Evolutionary conservation across 1,140 invertebrate species (phyloP), one percentile per base, ranked within the genome.

Genomic region (Drosophila equinoxialis): DNA sequence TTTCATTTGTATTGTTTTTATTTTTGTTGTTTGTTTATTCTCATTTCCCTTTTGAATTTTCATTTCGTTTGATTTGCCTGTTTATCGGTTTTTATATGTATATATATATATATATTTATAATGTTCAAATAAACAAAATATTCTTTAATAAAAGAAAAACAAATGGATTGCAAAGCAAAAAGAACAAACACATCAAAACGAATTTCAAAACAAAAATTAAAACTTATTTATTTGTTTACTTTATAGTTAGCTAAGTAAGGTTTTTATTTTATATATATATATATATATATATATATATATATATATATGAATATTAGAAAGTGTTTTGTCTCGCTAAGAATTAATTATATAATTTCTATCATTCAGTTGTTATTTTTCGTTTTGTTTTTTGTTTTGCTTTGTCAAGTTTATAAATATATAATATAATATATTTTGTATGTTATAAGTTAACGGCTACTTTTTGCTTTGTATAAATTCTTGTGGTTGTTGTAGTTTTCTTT

Each of bases 381-480:
- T 63, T 20, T 45, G 37, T 64, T 17, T 17, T 17, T 20, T 45
- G 37, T 69, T 69, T 75, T 75, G 60, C 75, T 23, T 10, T 51
- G 8, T 51, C 23, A 51, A 23, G 45, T 51, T 70, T 77, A 76
- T 68, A 54, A 54, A 63, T 63, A 48, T 62, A 68, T 74, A 42
- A 35, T 71, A 59, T 75, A 75, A 75, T 75, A 75, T 39, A 75
- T 75, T 75, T 77, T 63, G 71, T 75, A 77, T 73, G 68, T 65
- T 70, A 68, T 85, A 76, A 63, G 68, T 81, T 86, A 81, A 85
- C 80, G 74, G 57, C 81, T 86, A 81, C 62, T 73, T 65, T 78
- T 85, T 85, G 82, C 74, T 86, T 86, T 85, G 82, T 85, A 85
- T 86, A 85, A 85, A 86, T 85, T 85, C 82, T 81, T 69, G 54